Percentiles rank a stretch among this genome's conserved stretches.
phyloP scores from a whole-genome alignment of 2,797 vertebrate genomes.

The Lithobates pipiens region DNA sequence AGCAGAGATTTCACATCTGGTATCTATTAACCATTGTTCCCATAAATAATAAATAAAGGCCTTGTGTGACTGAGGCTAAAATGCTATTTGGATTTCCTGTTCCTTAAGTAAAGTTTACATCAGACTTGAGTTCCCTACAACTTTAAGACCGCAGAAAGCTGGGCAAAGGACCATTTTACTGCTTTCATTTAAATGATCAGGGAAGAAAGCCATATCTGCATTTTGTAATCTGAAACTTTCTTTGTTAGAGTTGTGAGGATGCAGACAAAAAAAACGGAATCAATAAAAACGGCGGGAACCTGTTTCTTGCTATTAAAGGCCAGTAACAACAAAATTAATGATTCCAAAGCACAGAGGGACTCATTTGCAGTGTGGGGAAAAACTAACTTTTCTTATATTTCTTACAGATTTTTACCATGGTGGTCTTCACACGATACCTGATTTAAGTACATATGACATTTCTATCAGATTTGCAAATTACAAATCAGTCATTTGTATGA shows the following conservation, averaged over 20 bases:
- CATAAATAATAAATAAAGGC: conserved; percentile 50
- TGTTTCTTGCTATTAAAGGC: not conserved
- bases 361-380: not conserved
- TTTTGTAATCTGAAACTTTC: conserved; percentile 24
- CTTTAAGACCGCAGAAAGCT: conserved; percentile 7
- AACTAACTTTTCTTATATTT: not conserved
- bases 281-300: not conserved
- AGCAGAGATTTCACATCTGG: conserved; percentile 49
- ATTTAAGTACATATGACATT: too few species aligned
- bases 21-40: conserved; percentile 41
- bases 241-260: not conserved
- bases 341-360: not conserved
- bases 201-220: not conserved
- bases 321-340: not conserved
- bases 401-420: not conserved
- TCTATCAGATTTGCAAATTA: too few species aligned
- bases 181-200: not conserved
- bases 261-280: not conserved
- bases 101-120: conserved; percentile 34
- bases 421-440: too few species aligned
- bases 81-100: conserved; percentile 56
- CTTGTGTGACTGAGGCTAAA: conserved; percentile 31
- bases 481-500: too few species aligned
- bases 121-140: conserved; percentile 16
- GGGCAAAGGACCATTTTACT: not conserved